These are phyloP conservation scores for Anas capensis DNA, from an alignment of 2,797 vertebrate species.

Conservation along the genomic window DNA sequence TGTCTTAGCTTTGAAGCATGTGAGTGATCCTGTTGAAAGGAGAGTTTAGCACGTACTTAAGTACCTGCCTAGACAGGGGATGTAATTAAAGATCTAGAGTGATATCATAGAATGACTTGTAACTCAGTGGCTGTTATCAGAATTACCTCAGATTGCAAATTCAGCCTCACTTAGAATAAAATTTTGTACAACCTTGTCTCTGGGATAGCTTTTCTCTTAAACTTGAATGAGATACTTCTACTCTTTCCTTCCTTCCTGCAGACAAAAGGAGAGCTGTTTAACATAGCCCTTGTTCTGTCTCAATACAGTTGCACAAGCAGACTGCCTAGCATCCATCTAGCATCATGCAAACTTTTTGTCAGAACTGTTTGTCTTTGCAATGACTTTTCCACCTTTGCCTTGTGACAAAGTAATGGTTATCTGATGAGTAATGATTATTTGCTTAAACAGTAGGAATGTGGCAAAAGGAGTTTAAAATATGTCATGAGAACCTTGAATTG, in stretches of 20 bases:
- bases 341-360: not conserved
- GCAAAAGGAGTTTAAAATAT: not conserved
- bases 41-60: not conserved
- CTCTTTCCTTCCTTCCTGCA: not conserved
- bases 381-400: not conserved
- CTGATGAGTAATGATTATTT: not conserved
- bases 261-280: not conserved
- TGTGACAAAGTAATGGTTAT: not conserved
- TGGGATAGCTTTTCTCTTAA: not conserved
- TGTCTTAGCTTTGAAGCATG: not conserved
- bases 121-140: not conserved
- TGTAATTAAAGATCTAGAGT: not conserved
- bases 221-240: not conserved
- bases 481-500: not conserved
- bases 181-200: not conserved
- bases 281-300: not conserved
- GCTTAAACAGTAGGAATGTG: not conserved
- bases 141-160: slow-evolving; percentile 5
- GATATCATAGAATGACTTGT: not conserved
- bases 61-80: not conserved
- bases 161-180: not conserved
- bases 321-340: not conserved
- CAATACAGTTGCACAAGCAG: not conserved
- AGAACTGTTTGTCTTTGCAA: not conserved
- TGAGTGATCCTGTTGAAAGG: not conserved